Evolutionary conservation across 2,888 invertebrate species (phyloP).

Genomic region (Ormia ochracea): DNA sequence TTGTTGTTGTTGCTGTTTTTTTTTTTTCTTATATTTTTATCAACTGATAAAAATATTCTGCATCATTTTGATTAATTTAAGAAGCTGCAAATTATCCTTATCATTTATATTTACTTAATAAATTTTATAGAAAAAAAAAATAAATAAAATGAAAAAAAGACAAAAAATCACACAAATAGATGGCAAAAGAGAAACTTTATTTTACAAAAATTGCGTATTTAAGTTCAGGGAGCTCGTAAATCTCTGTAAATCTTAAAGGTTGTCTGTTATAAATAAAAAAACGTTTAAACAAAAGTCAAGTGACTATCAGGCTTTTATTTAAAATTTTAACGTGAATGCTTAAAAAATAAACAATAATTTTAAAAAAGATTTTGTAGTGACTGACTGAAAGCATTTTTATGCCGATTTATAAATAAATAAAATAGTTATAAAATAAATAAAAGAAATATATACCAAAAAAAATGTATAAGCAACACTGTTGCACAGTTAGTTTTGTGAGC

Average conservation of each 20-base stretch:
- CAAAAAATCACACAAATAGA: slow-evolving; percentile 4
- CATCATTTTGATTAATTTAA: slow-evolving; percentile 24
- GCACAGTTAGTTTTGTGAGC: no score
- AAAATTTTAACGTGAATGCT: neutral
- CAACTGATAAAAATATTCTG: slow-evolving; percentile 30
- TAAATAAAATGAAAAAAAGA: neutral
- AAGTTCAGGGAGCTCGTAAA: slow-evolving; percentile 34
- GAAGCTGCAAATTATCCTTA: slow-evolving; percentile 63
- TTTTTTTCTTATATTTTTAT: slow-evolving; percentile 1
- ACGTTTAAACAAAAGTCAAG: neutral
- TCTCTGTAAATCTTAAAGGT: slow-evolving; percentile 39
- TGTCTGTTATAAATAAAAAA: slow-evolving; percentile 4
- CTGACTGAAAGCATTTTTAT: no score
- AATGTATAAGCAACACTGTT: no score
- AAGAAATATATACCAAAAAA: no score
- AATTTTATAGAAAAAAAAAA: no score
- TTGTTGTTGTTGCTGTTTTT: neutral
- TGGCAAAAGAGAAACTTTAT: neutral
- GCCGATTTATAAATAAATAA: no score
- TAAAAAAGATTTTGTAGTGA: neutral
- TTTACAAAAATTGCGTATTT: slow-evolving; percentile 19
- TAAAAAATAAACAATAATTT: neutral
- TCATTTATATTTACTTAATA: slow-evolving; percentile 31
- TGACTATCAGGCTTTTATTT: neutral
- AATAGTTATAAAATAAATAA: no score